phyloP scores from a whole-genome alignment of 2,113 vertebrate genomes.

The Oxyruncus cristatus region DNA sequence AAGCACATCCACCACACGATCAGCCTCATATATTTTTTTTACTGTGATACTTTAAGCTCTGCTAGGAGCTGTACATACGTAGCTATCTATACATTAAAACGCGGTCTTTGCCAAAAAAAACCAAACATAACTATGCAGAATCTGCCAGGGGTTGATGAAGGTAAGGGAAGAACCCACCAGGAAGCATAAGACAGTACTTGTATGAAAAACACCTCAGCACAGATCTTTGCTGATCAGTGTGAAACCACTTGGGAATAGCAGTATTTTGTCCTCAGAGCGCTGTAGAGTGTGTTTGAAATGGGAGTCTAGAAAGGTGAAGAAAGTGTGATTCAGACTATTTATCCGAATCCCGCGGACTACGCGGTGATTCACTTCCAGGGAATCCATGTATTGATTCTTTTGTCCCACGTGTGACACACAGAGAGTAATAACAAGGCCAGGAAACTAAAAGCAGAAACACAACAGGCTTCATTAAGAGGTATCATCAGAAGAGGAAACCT shows the following conservation, averaged over 20 bases:
- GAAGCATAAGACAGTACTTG: not conserved
- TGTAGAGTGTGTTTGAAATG: not conserved
- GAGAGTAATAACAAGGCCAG: not conserved
- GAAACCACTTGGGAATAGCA: not conserved
- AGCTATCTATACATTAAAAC: not conserved
- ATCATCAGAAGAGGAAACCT: not conserved
- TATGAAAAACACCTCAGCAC: not conserved
- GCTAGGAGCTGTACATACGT: not conserved
- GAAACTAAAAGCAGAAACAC: not conserved
- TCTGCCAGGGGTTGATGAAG: not conserved
- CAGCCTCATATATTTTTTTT: not conserved
- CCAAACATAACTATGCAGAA: rapidly evolving
- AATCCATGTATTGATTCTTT: not conserved
- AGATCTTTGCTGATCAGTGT: not conserved
- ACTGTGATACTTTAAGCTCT: not conserved
- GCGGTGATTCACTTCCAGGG: not conserved
- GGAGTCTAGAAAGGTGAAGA: not conserved
- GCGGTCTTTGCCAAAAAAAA: not conserved
- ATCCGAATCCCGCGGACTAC: not conserved
- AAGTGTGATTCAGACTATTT: not conserved
- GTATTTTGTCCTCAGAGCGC: not conserved
- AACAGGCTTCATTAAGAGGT: not conserved
- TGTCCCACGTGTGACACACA: not conserved
- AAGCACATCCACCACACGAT: not conserved
- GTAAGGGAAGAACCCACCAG: not conserved